Evolutionary conservation across 2,113 vertebrate species (phyloP).

Genomic region (Centropus unirufus): DNA sequence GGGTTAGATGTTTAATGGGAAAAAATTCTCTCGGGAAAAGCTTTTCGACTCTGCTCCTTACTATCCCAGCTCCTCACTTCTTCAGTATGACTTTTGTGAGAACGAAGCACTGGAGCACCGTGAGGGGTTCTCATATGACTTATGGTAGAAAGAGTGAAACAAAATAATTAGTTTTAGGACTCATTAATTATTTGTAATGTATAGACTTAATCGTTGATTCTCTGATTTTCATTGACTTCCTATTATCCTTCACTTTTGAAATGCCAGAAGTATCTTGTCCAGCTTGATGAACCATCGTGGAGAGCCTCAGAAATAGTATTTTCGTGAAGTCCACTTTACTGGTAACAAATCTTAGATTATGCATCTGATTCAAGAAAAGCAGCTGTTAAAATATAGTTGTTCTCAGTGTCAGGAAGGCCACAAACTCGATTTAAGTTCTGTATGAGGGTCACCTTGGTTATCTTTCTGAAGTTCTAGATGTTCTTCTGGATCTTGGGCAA

Average conservation of each 20-base stretch:
- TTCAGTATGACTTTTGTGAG: not conserved
- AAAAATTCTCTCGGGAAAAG: not conserved
- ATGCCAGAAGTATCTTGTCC: too few species aligned
- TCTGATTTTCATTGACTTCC: too few species aligned
- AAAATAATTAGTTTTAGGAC: too few species aligned
- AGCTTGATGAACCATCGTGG: not conserved
- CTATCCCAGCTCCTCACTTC: not conserved
- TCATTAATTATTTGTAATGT: too few species aligned
- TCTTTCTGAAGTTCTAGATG: not conserved
- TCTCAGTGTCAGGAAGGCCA: not conserved
- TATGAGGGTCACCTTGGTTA: not conserved
- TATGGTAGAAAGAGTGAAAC: not conserved
- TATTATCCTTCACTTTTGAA: too few species aligned
- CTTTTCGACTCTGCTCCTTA: not conserved
- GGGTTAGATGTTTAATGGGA: not conserved
- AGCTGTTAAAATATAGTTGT: not conserved
- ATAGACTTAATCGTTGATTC: too few species aligned
- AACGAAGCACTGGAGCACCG: accelerated
- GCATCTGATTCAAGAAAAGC: not conserved
- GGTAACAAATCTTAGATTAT: not conserved
- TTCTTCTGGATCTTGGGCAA: not conserved
- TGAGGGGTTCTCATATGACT: not conserved
- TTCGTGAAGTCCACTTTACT: not conserved
- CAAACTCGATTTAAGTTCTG: not conserved
- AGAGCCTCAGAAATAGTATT: not conserved